Evolutionary conservation across 2,113 vertebrate species (phyloP), one percentile per base, ranked within the genome.

Genomic region (Pandion haliaetus): DNA sequence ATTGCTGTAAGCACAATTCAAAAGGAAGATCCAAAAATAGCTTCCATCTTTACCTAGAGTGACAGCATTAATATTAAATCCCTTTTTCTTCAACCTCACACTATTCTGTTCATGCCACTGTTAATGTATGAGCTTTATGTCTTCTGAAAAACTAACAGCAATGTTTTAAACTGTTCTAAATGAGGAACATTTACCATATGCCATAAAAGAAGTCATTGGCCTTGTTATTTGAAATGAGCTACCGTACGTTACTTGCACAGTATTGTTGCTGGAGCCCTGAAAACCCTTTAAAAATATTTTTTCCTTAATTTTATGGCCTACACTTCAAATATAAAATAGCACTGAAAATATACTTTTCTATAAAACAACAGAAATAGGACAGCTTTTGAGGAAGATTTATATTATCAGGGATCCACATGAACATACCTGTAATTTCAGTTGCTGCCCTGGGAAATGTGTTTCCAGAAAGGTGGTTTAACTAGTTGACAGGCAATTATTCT

Each of bases 11-110:
- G 81, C 49, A 82, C 59, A 93, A 76, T 42, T 93, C 78, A 96
- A 97, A 97, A 96, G 34, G 61, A 93, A 88, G 78, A 87, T 84
- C 73, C 80, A 92, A 93, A 98, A 97, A 97, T 90, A 97, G 34
- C 28, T 86, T 96, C 73, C 59, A 82, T 94, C 54, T 92, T 91
- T 96, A 94, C 72, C 93, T 96, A 93, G 71, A 90, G 65, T 93
- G 95, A 93, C 62, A 91, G 13, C n/a, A 92, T 97, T 96, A 96
- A 88, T 94, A 97, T 94, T 97, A 62, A 91, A 23, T 50, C n/a
- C 17, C 50, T 96, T 86, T 86, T 66, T 93, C 71, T 95, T 94
- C 78, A 96, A 52, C 18, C 8, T 93, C 50, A 77, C 14, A 34
- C 9, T 93, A 38, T 86, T 93, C 38, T 97, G 24, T 95, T 92